These are phyloP conservation scores for Muraenolepis orangiensis DNA, from an alignment of 2,797 vertebrate species.

Conservation along the genomic window DNA sequence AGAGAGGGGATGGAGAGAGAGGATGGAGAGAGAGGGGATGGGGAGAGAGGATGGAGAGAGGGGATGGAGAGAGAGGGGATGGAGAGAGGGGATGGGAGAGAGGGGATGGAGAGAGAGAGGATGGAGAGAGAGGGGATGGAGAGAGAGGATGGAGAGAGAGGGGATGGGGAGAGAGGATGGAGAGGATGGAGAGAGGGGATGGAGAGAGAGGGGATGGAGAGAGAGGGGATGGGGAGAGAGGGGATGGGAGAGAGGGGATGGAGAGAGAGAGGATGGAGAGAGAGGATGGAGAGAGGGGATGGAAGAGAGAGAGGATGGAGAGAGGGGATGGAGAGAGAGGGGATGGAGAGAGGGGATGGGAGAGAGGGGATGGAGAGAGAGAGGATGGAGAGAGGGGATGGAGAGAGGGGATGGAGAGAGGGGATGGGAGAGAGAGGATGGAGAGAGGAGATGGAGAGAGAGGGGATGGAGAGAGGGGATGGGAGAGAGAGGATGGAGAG, in stretches of 20 bases:
- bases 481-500: no score
- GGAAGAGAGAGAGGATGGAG: no score
- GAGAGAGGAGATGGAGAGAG: conserved; percentile 59
- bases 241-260: conserved; percentile 67
- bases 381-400: no score
- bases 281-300: no score
- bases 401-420: conserved; percentile 54
- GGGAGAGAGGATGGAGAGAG: conserved; percentile 47
- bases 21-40: conserved; percentile 66
- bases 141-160: conserved; percentile 47
- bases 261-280: no score
- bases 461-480: conserved; percentile 56
- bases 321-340: conserved; percentile 56
- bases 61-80: conserved; percentile 67
- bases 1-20: conserved; percentile 52
- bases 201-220: conserved; percentile 56
- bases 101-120: conserved; percentile 60
- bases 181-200: conserved; percentile 60
- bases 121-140: conserved; percentile 63
- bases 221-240: conserved; percentile 50
- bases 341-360: conserved; percentile 67
- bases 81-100: conserved; percentile 55
- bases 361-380: conserved; percentile 52
- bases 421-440: no score
- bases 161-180: conserved; percentile 65